Conservation (phyloP, 2,113 vertebrate species). For the Rhinopithecus roxellana region DNA sequence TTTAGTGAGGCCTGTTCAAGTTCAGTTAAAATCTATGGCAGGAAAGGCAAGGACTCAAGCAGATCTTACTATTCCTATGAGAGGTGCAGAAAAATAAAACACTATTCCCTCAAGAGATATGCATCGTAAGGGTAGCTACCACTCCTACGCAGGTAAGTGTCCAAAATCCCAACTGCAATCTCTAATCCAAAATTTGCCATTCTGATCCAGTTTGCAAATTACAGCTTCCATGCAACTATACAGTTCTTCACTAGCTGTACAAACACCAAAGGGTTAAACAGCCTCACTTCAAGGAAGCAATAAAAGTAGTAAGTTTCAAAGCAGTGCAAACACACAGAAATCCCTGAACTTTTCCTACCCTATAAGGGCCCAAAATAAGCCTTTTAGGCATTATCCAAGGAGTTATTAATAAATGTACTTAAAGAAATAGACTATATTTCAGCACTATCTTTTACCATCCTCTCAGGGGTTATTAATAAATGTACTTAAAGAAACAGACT, state of each 20-base stretch:
- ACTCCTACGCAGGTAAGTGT: neutral
- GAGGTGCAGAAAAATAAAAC: neutral
- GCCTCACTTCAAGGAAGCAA: neutral
- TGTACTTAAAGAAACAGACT: neutral
- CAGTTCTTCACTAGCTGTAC: neutral
- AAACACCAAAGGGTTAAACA: neutral
- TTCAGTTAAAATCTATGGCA: neutral
- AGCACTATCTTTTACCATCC: neutral
- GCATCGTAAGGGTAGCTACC: neutral
- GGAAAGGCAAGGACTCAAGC: neutral
- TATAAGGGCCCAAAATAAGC: neutral
- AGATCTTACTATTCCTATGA: neutral
- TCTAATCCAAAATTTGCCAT: neutral
- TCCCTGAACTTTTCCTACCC: neutral
- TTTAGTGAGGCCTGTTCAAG: neutral
- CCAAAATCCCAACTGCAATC: neutral
- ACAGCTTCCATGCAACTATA: neutral
- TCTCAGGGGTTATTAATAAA: neutral
- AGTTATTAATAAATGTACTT: neutral
- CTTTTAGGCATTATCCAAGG: neutral
- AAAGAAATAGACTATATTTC: neutral
- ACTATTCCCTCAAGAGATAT: neutral
- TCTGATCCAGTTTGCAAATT: neutral
- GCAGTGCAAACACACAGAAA: slow-evolving; percentile 22
- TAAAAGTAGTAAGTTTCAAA: neutral